Conservation (phyloP, 1,140 invertebrate genomes). For the Leptinotarsa defecta region DNA sequence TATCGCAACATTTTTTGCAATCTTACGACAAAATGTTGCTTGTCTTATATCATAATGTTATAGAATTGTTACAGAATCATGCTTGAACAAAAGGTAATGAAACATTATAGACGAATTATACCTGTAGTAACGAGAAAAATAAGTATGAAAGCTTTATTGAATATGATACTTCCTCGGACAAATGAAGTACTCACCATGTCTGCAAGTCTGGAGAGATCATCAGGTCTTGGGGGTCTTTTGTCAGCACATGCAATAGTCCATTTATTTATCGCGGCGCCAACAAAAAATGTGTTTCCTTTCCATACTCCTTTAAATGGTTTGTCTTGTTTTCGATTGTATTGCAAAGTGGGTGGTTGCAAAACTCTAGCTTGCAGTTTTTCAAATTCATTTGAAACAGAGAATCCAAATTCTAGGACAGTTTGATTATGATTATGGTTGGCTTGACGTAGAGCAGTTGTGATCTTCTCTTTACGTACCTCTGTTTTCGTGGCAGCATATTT, state of each 20-base stretch:
- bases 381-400: conserved; percentile 61
- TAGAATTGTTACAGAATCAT: too few relatives aligned
- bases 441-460: conserved; percentile 61
- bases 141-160: too few relatives aligned
- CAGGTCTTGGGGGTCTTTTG: conserved; percentile 28
- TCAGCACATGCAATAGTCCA: conserved; percentile 57
- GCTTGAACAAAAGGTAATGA: too few relatives aligned
- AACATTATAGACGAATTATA: too few relatives aligned
- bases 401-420: conserved; percentile 63
- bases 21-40: too few relatives aligned
- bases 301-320: conserved; percentile 57
- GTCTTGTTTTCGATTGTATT: conserved; percentile 53
- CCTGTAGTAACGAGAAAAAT: too few relatives aligned
- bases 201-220: conserved; percentile 36
- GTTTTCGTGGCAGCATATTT: conserved; percentile 66
- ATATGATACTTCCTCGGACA: too few relatives aligned
- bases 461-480: conserved; percentile 64
- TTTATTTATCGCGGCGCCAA: conserved; percentile 35
- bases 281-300: conserved; percentile 54
- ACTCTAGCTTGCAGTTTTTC: conserved; percentile 63
- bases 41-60: too few relatives aligned
- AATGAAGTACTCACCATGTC: conserved; percentile 34
- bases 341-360: conserved; percentile 61
- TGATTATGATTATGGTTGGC: conserved; percentile 59
- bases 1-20: too few relatives aligned